These are phyloP conservation scores for Hyalella azteca DNA, from an alignment of 2,888 invertebrate genomes.

Conservation along the genomic window DNA sequence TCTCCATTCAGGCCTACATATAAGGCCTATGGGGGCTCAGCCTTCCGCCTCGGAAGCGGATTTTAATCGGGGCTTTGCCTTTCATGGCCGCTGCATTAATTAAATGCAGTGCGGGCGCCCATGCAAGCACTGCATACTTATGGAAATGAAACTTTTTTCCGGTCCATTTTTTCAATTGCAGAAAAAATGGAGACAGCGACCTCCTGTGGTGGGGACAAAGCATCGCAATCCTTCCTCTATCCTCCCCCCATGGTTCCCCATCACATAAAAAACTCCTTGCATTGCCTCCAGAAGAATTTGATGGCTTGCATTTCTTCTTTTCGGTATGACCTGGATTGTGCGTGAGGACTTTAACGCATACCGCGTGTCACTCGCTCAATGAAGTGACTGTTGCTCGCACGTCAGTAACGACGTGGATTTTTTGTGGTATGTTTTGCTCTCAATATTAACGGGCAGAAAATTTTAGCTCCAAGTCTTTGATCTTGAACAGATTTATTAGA, in stretches of 20 bases:
- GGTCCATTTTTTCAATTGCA: neutral
- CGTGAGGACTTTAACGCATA: neutral
- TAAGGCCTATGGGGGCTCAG: neutral
- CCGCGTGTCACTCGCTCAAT: neutral
- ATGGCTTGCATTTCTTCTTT: neutral
- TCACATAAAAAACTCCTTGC: neutral
- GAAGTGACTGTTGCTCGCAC: neutral
- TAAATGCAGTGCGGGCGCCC: neutral
- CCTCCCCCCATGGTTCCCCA: too few relatives aligned
- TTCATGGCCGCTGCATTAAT: conserved; percentile 4
- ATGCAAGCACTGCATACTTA: conserved; percentile 27
- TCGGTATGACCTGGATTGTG: neutral
- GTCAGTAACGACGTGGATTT: too few relatives aligned
- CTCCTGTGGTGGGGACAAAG: neutral
- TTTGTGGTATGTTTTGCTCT: too few relatives aligned
- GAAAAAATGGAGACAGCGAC: neutral
- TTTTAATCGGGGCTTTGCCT: neutral
- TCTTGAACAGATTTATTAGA: too few relatives aligned
- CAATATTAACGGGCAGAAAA: too few relatives aligned
- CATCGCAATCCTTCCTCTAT: too few relatives aligned
- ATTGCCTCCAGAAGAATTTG: neutral
- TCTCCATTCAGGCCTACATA: neutral
- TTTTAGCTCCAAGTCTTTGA: too few relatives aligned
- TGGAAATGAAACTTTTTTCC: neutral
- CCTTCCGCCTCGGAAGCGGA: conserved; percentile 25